Evolutionary conservation across 2,888 invertebrate genomes (phyloP), one percentile per base, ranked within the genome.

Genomic region (Drosophila infuscata): DNA sequence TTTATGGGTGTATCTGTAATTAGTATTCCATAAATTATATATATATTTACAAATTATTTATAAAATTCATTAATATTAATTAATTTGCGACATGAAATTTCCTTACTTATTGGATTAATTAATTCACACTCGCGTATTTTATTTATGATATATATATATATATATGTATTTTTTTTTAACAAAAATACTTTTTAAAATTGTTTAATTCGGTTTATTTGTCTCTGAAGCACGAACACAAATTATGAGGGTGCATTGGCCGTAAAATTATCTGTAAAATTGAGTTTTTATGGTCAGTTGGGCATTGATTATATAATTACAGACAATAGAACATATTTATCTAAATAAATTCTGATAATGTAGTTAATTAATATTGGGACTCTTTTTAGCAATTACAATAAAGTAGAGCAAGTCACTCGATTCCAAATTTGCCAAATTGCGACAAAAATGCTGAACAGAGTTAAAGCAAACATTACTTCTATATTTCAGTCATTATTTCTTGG

Each of bases 1-100:
- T 30, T 32, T 54, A 17, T 25, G 7, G 12, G 7, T 38, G 54
- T 36, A 29, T 3, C 35, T n/a, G 30, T 2, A 12, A 30, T 54
- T 36, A 38, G n/a, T 11, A 38, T 17, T 56, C 15, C n/a, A n/a
- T n/a, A 15, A 41, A 20, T 30, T 8, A 66, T 36, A 52, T 66
- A 32, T 48, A 32, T 48, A 48, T 67, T 49, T 61, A 59, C 65
- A 62, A 25, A 46, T 15, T 56, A 63, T 63, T 57, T 20, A 32
- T 41, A 56, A 70, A 67, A 56, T 70, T 51, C 5, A 43, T 35
- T 15, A 58, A 36, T 43, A 33, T 8, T 41, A 32, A 54, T 51
- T 49, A 46, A 41, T 53, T 62, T 25, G 46, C 7, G 25, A 20
- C 46, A 46, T 25, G 2, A 8, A 25, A 35, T n/a, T 43, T 53